phyloP scores from a whole-genome alignment of 2,888 invertebrate species.

The Neuroscelio doddi region DNA sequence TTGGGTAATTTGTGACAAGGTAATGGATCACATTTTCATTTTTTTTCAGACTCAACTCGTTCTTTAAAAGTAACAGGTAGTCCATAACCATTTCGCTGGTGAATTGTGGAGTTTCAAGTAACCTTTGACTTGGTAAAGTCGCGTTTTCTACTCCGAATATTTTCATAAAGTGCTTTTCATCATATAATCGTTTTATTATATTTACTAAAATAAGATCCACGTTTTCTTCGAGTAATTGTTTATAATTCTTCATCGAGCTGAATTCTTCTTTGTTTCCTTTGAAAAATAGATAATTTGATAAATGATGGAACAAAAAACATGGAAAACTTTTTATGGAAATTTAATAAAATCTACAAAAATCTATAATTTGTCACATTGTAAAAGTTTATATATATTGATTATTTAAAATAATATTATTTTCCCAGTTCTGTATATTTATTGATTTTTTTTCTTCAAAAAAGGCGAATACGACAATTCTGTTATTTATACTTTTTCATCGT shows the following conservation, averaged over 20 bases:
- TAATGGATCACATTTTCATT: constrained; percentile 43
- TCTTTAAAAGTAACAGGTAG: constrained; percentile 73
- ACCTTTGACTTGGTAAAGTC: constrained; percentile 47
- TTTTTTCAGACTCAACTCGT: constrained; percentile 67
- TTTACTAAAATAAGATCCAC: constrained; percentile 65
- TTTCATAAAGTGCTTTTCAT: constrained; percentile 70
- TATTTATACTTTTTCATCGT: too few relatives aligned
- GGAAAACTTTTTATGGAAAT: too few relatives aligned
- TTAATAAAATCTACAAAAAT: too few relatives aligned
- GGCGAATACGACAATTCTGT: too few relatives aligned
- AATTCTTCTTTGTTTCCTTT: constrained; percentile 58
- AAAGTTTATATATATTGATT: too few relatives aligned
- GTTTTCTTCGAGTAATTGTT: constrained; percentile 58
- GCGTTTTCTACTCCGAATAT: constrained; percentile 68
- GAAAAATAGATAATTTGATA: constrained; percentile 36
- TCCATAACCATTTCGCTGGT: constrained; percentile 68
- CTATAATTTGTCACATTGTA: too few relatives aligned
- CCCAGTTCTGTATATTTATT: too few relatives aligned
- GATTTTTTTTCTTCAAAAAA: too few relatives aligned
- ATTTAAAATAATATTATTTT: too few relatives aligned
- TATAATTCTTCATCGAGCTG: constrained; percentile 51
- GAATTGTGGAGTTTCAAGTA: constrained; percentile 54
- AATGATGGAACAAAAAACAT: too few relatives aligned
- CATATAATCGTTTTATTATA: constrained; percentile 64
- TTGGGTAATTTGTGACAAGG: constrained; percentile 68